phyloP scores from a whole-genome alignment of 2,797 vertebrate genomes.

The Brachyrhaphis roseni region DNA sequence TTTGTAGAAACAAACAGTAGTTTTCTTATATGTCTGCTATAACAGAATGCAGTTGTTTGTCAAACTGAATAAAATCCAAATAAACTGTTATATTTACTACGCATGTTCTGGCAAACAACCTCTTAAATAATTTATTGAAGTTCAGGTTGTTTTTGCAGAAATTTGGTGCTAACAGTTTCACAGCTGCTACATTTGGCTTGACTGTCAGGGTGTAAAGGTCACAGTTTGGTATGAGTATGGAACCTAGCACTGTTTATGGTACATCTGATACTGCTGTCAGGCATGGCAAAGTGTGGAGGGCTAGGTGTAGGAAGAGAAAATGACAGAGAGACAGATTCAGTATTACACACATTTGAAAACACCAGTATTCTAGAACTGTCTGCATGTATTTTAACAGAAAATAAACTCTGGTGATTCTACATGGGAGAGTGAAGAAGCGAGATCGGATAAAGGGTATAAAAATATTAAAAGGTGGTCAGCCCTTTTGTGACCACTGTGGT shows the following conservation, averaged over 20 bases:
- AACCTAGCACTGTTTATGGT: too few relatives aligned
- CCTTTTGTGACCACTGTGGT: background rate
- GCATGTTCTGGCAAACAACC: background rate
- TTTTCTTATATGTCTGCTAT: background rate
- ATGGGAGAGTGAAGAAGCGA: background rate
- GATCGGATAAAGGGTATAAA: background rate
- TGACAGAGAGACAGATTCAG: background rate
- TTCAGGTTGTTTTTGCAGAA: background rate
- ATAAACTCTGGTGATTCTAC: background rate
- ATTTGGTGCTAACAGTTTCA: background rate
- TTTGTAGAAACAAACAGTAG: background rate
- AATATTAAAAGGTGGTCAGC: background rate
- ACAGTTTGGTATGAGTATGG: background rate
- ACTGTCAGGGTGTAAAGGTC: background rate
- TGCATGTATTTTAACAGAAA: background rate
- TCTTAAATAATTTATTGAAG: background rate
- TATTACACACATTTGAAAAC: background rate
- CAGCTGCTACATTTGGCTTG: background rate
- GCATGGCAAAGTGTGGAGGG: background rate
- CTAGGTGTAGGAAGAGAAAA: too few relatives aligned
- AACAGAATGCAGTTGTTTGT: background rate
- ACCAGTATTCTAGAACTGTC: background rate
- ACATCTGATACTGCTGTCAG: background rate
- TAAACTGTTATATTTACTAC: background rate
- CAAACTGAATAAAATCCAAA: background rate